Evolutionary conservation across 2,888 invertebrate species (phyloP), one percentile per base, ranked within the genome.

Genomic region (Oithona nana): DNA sequence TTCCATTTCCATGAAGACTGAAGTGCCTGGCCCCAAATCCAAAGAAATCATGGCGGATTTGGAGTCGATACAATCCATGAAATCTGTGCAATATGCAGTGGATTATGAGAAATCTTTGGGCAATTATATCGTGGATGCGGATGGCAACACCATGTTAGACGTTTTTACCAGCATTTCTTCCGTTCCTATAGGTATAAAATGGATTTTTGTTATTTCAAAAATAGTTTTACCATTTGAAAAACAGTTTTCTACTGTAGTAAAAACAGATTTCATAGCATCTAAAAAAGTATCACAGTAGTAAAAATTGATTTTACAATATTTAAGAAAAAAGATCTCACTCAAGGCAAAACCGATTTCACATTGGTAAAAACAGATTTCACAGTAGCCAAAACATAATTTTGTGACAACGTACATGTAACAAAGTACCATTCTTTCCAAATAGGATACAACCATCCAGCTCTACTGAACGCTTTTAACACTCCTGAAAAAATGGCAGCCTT

Each of bases 111-210:
- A 84, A 72, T 88, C 90, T 3, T 73, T 81, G 61, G 98, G 97
- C 52, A 98, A 98, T 75, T 98, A 95, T 73, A 76, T 97, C 66
- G 83, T 83, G 22, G 98, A 98, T 74, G 93, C 84, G 3, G 97
- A 98, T 75, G 93, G 85, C 8, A 94, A 94, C 71, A 74, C 80
- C 13, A 77, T 93, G 67, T 79, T 97, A 67, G 97, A 98, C 74
- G 80, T 88, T 16, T 95, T 83, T 72, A 90, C 87, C 64, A 95
- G 97, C 80, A 88, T 89, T 69, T 86, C 88, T 0, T 87, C 88
- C 1, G 74, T 88, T 67, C 88, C 90, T 0, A 71, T 90, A 63
- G 61, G 61, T 61, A 30, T 28, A 22, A 13, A 6, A 48, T 20
- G 16, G n/a, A 39, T 16, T 39, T 39, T 39, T 51, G 6, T n/a